These are phyloP conservation scores for Pycnonotus jocosus DNA, from an alignment of 2,113 vertebrate species.

Conservation along the genomic window DNA sequence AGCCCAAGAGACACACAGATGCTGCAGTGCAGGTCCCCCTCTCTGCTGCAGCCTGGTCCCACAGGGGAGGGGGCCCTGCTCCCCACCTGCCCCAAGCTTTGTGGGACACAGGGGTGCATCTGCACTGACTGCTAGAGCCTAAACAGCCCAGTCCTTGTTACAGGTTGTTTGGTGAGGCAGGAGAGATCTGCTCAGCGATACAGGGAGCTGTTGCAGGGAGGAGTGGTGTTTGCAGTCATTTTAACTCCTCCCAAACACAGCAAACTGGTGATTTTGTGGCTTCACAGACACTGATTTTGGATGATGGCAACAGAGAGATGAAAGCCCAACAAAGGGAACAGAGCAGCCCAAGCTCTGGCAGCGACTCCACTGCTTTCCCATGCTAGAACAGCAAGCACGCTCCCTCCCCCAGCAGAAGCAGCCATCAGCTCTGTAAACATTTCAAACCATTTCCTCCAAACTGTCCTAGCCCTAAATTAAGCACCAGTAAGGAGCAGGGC, in stretches of 20 bases:
- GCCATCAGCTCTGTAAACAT: background rate
- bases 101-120: background rate
- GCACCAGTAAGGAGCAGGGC: background rate
- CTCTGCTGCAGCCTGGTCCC: background rate
- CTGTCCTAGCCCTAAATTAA: background rate
- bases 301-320: background rate
- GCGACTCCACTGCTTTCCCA: rapidly evolving
- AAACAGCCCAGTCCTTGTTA: background rate
- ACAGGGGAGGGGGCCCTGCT: background rate
- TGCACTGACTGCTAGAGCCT: background rate
- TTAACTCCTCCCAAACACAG: slow-evolving; percentile 42
- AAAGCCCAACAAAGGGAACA: background rate
- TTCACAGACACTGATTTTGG: background rate
- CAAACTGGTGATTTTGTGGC: slow-evolving; percentile 14
- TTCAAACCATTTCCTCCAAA: background rate
- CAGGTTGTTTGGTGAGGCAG: background rate
- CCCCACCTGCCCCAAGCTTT: background rate
- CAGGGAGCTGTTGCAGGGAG: background rate
- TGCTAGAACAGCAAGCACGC: background rate
- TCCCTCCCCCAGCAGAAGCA: background rate
- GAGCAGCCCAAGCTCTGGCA: background rate
- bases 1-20: background rate
- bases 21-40: background rate
- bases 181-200: background rate
- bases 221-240: slow-evolving; percentile 33